Conservation (phyloP, 2,113 vertebrate species). For the Lophius piscatorius region DNA sequence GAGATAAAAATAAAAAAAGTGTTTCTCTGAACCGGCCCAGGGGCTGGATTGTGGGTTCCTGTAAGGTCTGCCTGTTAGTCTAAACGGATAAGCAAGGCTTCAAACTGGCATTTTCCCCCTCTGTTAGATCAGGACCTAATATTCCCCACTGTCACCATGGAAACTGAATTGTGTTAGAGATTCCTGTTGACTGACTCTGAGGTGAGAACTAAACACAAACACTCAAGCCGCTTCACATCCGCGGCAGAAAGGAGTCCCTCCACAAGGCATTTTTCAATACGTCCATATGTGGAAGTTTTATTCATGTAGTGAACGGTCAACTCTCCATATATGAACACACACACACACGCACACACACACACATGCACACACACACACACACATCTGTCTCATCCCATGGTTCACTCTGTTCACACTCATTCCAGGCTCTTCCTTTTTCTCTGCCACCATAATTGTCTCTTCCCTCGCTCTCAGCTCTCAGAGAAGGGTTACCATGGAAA, state of each 20-base stretch:
- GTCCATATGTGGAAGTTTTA: neutral
- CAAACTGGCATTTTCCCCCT: constrained; percentile 49
- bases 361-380: neutral
- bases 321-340: neutral
- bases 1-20: constrained; percentile 24
- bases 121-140: constrained; percentile 65
- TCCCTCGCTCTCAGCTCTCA: constrained; percentile 62
- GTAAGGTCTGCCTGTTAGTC: constrained; percentile 43
- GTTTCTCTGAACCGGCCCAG: neutral
- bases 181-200: constrained; percentile 73
- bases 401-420: constrained; percentile 50
- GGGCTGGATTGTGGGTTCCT: constrained; percentile 26
- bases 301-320: neutral
- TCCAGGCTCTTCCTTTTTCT: constrained; percentile 61
- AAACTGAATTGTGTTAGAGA: constrained; percentile 78
- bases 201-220: constrained; percentile 49
- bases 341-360: neutral
- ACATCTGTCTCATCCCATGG: constrained; percentile 46
- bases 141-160: constrained; percentile 78
- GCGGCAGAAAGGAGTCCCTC: constrained; percentile 19
- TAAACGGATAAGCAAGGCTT: constrained; percentile 46
- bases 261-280: neutral
- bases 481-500: constrained; percentile 82
- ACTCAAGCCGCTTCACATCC: constrained; percentile 29
- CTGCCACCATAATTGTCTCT: constrained; percentile 61